Percentiles rank a stretch among this genome's conserved stretches.
Evolutionary conservation across 35 echinoderm and acorn worm genomes (phyloP).

Genomic region (Heliocidaris erythrogramma): DNA sequence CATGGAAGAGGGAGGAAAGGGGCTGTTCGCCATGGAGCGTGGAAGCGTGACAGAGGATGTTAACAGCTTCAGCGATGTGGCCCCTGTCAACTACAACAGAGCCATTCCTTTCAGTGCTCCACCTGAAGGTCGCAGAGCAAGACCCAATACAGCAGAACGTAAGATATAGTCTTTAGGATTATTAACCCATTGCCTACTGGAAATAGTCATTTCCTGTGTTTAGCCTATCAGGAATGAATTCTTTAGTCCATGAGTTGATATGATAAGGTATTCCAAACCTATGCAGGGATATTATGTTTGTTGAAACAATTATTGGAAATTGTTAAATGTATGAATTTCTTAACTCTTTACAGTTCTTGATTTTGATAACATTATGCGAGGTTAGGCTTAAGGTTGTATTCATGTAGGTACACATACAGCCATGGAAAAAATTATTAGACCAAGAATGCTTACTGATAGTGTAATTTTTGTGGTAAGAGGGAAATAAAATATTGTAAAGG

Average conservation of each 20-base stretch:
- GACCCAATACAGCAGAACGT: slow-evolving; percentile 86
- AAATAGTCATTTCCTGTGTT: not conserved
- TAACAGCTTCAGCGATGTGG: not conserved
- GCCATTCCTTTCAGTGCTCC: slow-evolving; percentile 33
- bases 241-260: not conserved
- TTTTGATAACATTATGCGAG: too few species aligned
- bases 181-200: not conserved
- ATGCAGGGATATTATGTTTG: not conserved
- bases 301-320: too few species aligned
- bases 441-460: too few species aligned
- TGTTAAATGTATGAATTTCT: too few species aligned
- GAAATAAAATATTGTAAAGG: too few species aligned
- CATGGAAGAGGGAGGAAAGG: not conserved
- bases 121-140: slow-evolving; percentile 64
- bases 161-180: not conserved
- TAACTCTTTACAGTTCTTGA: too few species aligned
- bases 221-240: not conserved
- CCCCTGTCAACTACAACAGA: slow-evolving; percentile 21
- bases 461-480: too few species aligned
- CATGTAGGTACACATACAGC: too few species aligned
- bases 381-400: too few species aligned
- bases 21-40: not conserved
- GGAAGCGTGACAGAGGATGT: not conserved
- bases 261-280: not conserved
- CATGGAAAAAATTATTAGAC: too few species aligned